phyloP scores from a whole-genome alignment of 2,797 vertebrate species.

The Ceryle rudis region DNA sequence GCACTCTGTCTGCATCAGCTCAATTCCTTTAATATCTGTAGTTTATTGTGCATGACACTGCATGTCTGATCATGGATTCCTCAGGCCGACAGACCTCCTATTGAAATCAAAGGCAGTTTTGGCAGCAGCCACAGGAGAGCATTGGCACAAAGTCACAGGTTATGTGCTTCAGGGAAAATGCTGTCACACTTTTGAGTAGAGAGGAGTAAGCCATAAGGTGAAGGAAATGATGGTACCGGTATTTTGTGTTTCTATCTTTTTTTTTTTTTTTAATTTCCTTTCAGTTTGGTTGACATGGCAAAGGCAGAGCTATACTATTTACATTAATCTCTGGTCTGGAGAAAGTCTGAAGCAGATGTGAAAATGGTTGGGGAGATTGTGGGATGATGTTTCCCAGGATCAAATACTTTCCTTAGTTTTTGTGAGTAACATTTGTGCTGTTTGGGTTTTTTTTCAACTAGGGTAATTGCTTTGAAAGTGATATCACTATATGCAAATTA shows the following conservation, averaged over 20 bases:
- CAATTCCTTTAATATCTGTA: not conserved
- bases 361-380: not conserved
- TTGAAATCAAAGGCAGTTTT: slow-evolving; percentile 28
- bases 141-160: slow-evolving; percentile 11
- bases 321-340: not conserved
- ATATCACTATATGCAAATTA: not conserved
- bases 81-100: not conserved
- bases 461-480: not conserved
- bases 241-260: not conserved
- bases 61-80: slow-evolving; percentile 2
- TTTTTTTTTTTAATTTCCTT: not conserved
- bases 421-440: not conserved
- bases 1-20: slow-evolving; percentile 51
- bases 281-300: not conserved
- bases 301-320: not conserved
- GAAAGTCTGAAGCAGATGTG: not conserved
- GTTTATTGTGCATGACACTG: slow-evolving; percentile 49
- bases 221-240: not conserved
- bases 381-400: not conserved
- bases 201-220: not conserved
- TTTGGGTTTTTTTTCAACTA: not conserved
- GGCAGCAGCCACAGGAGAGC: not conserved
- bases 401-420: not conserved
- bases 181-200: not conserved
- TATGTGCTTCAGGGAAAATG: not conserved